Conservation (phyloP, 1,140 invertebrate genomes). For the Temnothorax curvispinosus region DNA sequence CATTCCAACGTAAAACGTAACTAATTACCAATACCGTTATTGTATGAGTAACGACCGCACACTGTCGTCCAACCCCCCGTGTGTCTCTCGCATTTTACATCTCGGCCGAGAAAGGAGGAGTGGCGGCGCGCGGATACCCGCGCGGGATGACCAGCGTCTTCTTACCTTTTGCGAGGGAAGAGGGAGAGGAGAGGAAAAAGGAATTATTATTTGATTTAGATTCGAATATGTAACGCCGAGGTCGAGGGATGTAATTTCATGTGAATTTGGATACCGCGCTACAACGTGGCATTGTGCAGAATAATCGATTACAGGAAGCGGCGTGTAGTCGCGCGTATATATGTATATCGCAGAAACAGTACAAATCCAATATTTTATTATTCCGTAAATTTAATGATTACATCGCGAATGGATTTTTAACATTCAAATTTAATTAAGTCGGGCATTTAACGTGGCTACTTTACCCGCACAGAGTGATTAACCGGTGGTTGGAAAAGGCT, state of each 20-base stretch:
- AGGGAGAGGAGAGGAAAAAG: too few species aligned
- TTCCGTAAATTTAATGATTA: conserved; percentile 61
- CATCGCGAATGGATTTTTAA: conserved; percentile 60
- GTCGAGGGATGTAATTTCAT: conserved; percentile 44
- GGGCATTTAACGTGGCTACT: conserved; percentile 47
- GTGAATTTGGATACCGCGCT: conserved; percentile 48
- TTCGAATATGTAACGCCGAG: conserved; percentile 27
- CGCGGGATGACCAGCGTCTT: neutral
- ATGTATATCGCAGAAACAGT: conserved; percentile 36
- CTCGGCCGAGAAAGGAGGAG: neutral
- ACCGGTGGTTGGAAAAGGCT: conserved; percentile 14
- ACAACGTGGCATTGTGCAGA: conserved; percentile 44
- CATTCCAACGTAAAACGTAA: conserved; percentile 68
- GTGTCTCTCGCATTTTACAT: neutral
- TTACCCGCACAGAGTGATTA: conserved; percentile 34
- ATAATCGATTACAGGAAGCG: conserved; percentile 51
- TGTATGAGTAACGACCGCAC: conserved; percentile 64
- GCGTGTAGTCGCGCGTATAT: neutral
- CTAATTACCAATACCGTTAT: conserved; percentile 73
- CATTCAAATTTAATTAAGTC: conserved; percentile 57
- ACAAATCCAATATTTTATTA: conserved; percentile 58
- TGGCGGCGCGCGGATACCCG: neutral
- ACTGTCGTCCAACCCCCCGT: neutral
- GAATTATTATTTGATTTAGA: conserved; percentile 42
- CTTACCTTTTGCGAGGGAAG: conserved; percentile 8